A percentile compares a stretch with the other conserved stretches of the same genome.
Evolutionary conservation across 1,140 invertebrate species (phyloP).

Genomic region (Patella vulgata): DNA sequence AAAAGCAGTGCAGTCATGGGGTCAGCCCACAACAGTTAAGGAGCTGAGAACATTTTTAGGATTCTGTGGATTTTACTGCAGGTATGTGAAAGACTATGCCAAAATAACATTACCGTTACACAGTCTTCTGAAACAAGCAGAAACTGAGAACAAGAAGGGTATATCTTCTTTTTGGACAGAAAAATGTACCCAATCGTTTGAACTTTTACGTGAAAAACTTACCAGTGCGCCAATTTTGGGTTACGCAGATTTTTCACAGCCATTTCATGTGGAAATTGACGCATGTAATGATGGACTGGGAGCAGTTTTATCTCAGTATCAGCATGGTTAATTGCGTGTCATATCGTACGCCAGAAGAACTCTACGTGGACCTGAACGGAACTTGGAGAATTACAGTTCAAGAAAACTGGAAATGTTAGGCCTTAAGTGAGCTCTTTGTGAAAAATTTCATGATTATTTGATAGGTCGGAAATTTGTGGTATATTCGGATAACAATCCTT

Average conservation of each 20-base stretch:
- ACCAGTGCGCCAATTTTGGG: slow-evolving; percentile 32
- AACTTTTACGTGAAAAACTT: slow-evolving; percentile 28
- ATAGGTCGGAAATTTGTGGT: slow-evolving; percentile 27
- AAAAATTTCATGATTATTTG: slow-evolving; percentile 29
- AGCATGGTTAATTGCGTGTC: slow-evolving; percentile 28
- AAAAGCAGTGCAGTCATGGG: slow-evolving; percentile 51
- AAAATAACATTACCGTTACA: slow-evolving; percentile 56
- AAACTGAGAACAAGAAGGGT: slow-evolving; percentile 7
- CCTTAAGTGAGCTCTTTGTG: slow-evolving; percentile 34
- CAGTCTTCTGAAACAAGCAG: slow-evolving; percentile 17
- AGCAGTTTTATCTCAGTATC: slow-evolving; percentile 42
- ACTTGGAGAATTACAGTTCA: slow-evolving; percentile 25
- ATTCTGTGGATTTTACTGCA: slow-evolving; percentile 61
- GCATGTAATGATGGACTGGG: slow-evolving; percentile 35
- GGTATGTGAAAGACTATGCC: slow-evolving; percentile 58
- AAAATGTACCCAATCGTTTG: slow-evolving; percentile 20
- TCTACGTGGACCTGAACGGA: slow-evolving; percentile 14
- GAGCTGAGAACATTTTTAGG: slow-evolving; percentile 67
- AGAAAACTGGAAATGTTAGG: slow-evolving; percentile 32
- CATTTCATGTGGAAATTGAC: slow-evolving; percentile 40
- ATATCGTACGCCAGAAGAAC: slow-evolving; percentile 25
- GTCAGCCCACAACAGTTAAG: slow-evolving; percentile 43
- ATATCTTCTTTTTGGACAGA: background rate
- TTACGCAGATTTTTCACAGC: slow-evolving; percentile 28
- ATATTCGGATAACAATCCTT: slow-evolving; percentile 37